A percentile compares a stretch with the other conserved stretches of the same genome.
Conservation (phyloP, 2,888 invertebrate genomes). For the Philaethria dido region DNA sequence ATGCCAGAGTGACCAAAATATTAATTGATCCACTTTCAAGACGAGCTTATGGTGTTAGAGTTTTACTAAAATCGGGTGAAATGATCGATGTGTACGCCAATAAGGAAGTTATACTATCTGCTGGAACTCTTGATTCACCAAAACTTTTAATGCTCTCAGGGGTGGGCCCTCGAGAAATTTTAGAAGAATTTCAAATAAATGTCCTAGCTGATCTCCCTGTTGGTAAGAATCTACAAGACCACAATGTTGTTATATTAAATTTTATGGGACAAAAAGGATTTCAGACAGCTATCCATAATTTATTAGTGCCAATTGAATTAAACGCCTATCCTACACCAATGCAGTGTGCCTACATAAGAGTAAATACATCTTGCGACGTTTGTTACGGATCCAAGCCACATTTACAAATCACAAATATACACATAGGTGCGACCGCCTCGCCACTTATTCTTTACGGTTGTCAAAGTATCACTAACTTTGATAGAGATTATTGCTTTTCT, state of each 20-base stretch:
- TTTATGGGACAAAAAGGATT: constrained; percentile 59
- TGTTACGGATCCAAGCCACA: constrained; percentile 53
- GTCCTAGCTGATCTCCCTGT: constrained; percentile 66
- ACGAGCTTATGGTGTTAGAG: constrained; percentile 61
- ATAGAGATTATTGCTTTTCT: constrained; percentile 54
- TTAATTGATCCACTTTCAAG: constrained; percentile 56
- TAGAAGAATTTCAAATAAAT: constrained; percentile 56
- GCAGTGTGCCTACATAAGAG: constrained; percentile 59
- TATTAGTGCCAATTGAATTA: constrained; percentile 48
- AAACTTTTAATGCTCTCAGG: constrained; percentile 72
- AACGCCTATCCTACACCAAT: constrained; percentile 58
- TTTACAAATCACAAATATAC: constrained; percentile 66
- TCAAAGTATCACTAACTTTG: constrained; percentile 51
- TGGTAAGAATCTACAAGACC: constrained; percentile 70
- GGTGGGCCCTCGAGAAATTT: constrained; percentile 62
- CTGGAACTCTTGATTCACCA: constrained; percentile 67
- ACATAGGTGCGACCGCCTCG: constrained; percentile 61
- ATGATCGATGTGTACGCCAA: constrained; percentile 56
- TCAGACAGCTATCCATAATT: constrained; percentile 48
- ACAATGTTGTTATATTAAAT: constrained; percentile 55
- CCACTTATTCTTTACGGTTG: constrained; percentile 55
- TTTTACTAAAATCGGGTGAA: constrained; percentile 52
- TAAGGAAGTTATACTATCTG: constrained; percentile 68
- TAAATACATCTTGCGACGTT: constrained; percentile 47
- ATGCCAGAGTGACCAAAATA: constrained; percentile 61